Base-by-base conservation (phyloP, 2,113 vertebrate species). In the Caranx melampygus region DNA sequence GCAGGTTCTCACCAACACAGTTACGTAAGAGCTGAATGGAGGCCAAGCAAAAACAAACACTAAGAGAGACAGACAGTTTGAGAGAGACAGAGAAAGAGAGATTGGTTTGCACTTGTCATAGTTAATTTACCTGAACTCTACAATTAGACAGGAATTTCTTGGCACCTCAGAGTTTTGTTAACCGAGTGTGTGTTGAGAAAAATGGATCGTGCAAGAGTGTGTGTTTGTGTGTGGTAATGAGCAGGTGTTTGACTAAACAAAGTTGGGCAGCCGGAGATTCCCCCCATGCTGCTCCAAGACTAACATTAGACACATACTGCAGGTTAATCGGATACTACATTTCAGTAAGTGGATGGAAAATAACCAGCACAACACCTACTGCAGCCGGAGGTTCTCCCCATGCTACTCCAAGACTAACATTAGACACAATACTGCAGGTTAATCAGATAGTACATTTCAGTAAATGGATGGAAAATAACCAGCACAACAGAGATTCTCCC, bases 1-100 rank as follows among this genome's bases (percentile, higher is more conserved):
- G 76, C 86, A 79, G 84, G 74, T 93, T 94, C 93, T 90, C 93
- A 93, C 84, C 85, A n/a, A 52, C 69, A 15, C 60, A 7, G 70
- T 92, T 92, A 91, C 59, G 75, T 90, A 92, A 92, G 74, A 71
- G 10, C 64, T 82, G 80, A 88, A 79, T 8, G 79, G 78, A 87
- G 51, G 87, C 87, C 86, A 83, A 62, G 69, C 69, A 21, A 78
- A 86, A 79, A 75, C 83, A 86, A 76, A 90, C 75, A 90, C 34
- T 3, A 44, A 71, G 37, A 65, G 34, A 87, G 66, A 80, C 57
- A 64, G 69, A 61, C 21, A 20, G 52, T 18, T 44, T 49, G 55
- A 40, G 16, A 33, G 60, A 57, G 52, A 26, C 13, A 75, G 47
- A 80, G 34, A 55, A 37, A 67, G 64, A 75, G 74, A 81, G 51